Conservation (phyloP, 2,113 vertebrate species). For the Nothobranchius furzeri region DNA sequence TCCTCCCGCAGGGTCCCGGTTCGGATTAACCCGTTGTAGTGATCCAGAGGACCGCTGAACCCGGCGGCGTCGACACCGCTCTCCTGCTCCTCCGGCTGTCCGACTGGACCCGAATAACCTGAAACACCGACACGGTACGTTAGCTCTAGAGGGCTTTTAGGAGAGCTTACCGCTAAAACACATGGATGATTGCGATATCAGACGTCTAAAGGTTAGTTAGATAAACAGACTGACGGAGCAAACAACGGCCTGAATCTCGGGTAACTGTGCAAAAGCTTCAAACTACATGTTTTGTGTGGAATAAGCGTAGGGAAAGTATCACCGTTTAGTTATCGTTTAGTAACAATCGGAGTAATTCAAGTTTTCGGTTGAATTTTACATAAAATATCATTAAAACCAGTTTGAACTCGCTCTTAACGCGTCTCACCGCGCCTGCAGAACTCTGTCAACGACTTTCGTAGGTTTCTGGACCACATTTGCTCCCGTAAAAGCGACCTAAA, state of each 20-base stretch:
- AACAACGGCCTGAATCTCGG: no score
- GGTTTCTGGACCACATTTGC: slow-evolving; percentile 12
- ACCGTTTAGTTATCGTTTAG: neutral
- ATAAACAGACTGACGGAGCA: neutral
- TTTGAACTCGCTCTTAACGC: neutral
- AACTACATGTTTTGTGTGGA: no score
- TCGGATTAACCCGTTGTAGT: slow-evolving; percentile 71
- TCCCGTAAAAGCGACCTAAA: slow-evolving; percentile 38
- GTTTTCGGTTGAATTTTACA: neutral
- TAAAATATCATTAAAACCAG: neutral
- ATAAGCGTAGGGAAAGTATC: no score
- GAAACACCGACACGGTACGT: neutral
- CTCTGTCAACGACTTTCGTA: slow-evolving; percentile 18
- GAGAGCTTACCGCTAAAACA: neutral
- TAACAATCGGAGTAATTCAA: neutral
- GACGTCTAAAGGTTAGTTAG: slow-evolving; percentile 15
- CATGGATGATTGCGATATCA: no score
- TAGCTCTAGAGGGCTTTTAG: neutral
- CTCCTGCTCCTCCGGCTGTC: slow-evolving; percentile 37
- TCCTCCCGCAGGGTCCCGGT: slow-evolving; percentile 73
- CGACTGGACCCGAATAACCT: slow-evolving; percentile 63
- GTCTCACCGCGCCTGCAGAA: slow-evolving; percentile 71
- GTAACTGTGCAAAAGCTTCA: no score
- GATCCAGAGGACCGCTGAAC: slow-evolving; percentile 72
- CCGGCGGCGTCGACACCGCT: neutral